Evolutionary conservation across 2,797 vertebrate genomes (phyloP), one percentile per base, ranked within the genome.

Genomic region (Chelonia mydas): DNA sequence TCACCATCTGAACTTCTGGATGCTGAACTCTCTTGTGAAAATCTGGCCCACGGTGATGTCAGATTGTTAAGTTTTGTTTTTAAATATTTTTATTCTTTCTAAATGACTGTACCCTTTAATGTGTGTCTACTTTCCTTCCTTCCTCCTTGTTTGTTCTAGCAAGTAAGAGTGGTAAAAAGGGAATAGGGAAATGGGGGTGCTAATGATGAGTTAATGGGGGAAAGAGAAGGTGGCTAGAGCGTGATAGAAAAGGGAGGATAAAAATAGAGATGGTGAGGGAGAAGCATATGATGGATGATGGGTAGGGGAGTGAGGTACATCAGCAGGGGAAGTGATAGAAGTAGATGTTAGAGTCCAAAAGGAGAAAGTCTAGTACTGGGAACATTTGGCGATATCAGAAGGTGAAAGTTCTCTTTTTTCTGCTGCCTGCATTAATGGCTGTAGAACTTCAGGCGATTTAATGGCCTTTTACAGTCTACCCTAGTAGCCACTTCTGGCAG

Each of bases 391-490:
- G 51, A 31, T 7, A 27, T 28, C 2, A 0, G 5, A 41, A 83
- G 19, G 6, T 15, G 6, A 1, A 55, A 50, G 5, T 11, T 72
- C 21, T 72, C 19, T 68, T 68, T 68, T 68, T 72, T 41, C n/a
- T 37, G n/a, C 10, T 23, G 10, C 21, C 37, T 81, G 37, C 55
- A 17, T 3, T 21, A 0, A 1, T 21, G 31, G 27, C 15, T 47
- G 6, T 1, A 17, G 27, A 2, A 9, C 1, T 51, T 53, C 27
- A 5, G 7, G 1, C 25, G 7, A 49, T n/a, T 10, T 59, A 61
- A 21, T 1, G 41, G 3, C 1, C 11, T 90, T 27, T 76, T 25
- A 7, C 7, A 72, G 51, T 6, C 7, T 78, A 74, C 5, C 1
- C 51, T 11, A 51, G 82, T 9, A 90, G 33, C 41, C 5, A 11